phyloP scores from a whole-genome alignment of 2,113 vertebrate species.

The Bothrops jararaca region DNA sequence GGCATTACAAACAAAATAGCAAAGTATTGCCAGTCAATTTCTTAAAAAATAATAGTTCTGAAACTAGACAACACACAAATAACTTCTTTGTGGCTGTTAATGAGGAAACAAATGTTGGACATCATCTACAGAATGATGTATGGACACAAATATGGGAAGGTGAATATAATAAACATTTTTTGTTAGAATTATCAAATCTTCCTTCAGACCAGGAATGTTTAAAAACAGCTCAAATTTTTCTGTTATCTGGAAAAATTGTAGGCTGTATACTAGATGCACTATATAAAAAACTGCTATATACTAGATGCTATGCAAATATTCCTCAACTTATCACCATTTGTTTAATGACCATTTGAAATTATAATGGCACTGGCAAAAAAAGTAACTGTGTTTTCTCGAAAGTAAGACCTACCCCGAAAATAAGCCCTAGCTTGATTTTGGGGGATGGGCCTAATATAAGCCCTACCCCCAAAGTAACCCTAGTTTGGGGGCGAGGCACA shows the following conservation, averaged over 20 bases:
- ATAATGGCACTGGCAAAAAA: not conserved
- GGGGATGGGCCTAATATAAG: too few species aligned
- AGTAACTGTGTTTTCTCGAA: not conserved
- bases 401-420: too few species aligned
- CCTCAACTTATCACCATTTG: not conserved
- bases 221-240: not conserved
- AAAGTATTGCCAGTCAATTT: not conserved
- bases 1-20: not conserved
- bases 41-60: not conserved
- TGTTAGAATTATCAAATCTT: not conserved
- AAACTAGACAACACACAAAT: not conserved
- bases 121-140: not conserved
- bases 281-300: too few species aligned
- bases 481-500: too few species aligned
- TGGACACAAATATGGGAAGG: not conserved
- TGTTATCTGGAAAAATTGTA: not conserved
- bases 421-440: too few species aligned
- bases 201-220: not conserved
- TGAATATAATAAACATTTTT: not conserved
- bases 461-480: too few species aligned
- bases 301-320: not conserved
- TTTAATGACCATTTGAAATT: not conserved
- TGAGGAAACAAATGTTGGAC: not conserved
- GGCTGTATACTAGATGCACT: not conserved
- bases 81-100: not conserved